Evolutionary conservation across 2,888 invertebrate genomes (phyloP).

Genomic region (Branchellion lobata): DNA sequence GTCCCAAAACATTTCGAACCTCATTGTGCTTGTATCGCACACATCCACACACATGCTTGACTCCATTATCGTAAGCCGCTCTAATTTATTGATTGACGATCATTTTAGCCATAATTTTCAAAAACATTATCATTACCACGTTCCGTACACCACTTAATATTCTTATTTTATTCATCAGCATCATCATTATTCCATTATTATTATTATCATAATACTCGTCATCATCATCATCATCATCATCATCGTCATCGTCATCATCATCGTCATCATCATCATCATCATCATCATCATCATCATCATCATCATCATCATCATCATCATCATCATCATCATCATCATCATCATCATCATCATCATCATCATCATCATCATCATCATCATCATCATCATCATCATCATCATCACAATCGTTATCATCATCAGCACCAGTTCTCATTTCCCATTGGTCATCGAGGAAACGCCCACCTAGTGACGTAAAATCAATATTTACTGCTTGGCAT

Average conservation of each 20-base stretch:
- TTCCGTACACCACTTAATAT: no score
- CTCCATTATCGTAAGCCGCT: no score
- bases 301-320: constrained; percentile 33
- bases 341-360: constrained; percentile 32
- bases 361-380: constrained; percentile 33
- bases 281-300: constrained; percentile 35
- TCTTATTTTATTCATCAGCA: no score
- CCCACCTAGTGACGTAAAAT: constrained; percentile 7
- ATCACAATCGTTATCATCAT: constrained; percentile 18
- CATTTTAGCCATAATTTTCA: no score
- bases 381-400: constrained; percentile 31
- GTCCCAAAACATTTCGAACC: no score
- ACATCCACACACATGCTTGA: no score
- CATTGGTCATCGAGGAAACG: not conserved
- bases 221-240: no score
- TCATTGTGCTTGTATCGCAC: no score
- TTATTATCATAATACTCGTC: no score
- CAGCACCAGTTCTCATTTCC: not conserved
- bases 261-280: constrained; percentile 25
- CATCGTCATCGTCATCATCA: not conserved
- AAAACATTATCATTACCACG: no score
- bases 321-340: constrained; percentile 15
- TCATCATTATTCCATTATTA: no score
- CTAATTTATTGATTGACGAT: no score
- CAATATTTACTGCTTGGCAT: constrained; percentile 5